Conservation (phyloP, 2,113 vertebrate species). For the Rattus rattus region DNA sequence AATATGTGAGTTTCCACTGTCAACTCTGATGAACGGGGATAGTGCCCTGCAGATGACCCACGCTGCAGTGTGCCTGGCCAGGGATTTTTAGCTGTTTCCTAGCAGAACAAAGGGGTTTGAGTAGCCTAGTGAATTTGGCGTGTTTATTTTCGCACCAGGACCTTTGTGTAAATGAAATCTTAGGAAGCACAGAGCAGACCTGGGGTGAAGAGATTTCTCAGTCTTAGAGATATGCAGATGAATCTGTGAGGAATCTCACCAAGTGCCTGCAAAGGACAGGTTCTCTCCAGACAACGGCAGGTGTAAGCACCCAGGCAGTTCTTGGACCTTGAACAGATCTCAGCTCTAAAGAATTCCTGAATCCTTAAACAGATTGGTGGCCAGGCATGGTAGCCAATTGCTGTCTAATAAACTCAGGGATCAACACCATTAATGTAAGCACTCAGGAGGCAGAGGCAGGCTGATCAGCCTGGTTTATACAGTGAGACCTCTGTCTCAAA, state of each 20-base stretch:
- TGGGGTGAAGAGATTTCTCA: background rate
- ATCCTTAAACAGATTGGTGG: background rate
- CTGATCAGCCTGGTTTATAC: too few relatives aligned
- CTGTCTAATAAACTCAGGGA: background rate
- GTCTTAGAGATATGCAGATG: background rate
- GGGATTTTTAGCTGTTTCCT: background rate
- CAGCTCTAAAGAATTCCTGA: background rate
- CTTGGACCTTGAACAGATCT: background rate
- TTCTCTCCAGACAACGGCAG: background rate
- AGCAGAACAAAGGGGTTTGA: background rate
- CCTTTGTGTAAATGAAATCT: background rate
- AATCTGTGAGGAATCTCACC: background rate
- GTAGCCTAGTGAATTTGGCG: background rate
- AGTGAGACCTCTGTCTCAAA: background rate
- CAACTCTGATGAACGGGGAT: background rate
- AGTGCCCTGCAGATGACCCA: background rate
- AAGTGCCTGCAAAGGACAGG: background rate
- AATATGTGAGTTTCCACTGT: background rate
- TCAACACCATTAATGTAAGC: background rate
- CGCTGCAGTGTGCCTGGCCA: background rate
- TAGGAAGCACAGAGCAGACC: background rate
- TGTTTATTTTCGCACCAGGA: background rate
- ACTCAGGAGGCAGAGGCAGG: background rate
- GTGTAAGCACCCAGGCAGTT: background rate
- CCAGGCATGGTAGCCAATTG: background rate